Percentiles rank a stretch among this genome's conserved stretches.
phyloP scores from a whole-genome alignment of 2,113 vertebrate species.

The Hystrix cristata region DNA sequence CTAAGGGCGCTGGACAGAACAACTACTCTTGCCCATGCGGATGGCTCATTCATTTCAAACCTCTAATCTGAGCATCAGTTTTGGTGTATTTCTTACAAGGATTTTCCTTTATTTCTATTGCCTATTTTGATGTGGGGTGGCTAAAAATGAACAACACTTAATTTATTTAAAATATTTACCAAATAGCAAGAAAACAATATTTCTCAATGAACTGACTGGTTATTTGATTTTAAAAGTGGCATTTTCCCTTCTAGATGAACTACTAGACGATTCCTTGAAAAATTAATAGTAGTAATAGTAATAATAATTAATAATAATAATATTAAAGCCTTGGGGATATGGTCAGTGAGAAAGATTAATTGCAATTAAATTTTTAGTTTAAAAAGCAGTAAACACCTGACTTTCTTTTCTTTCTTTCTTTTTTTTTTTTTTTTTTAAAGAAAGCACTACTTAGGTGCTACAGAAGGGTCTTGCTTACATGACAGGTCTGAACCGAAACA shows the following conservation, averaged over 20 bases:
- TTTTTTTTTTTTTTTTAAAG: not conserved
- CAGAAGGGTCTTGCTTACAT: not conserved
- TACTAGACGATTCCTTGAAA: not conserved
- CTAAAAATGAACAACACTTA: not conserved
- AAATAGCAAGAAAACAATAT: not conserved
- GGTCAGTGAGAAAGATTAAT: not conserved
- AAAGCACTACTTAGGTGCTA: not conserved
- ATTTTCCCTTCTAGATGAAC: not conserved
- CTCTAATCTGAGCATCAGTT: not conserved
- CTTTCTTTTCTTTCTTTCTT: not conserved
- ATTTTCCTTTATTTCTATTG: not conserved
- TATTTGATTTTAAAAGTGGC: constrained; percentile 9
- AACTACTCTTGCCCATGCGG: not conserved
- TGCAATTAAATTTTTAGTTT: not conserved
- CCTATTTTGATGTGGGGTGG: not conserved
- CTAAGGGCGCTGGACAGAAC: not conserved
- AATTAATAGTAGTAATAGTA: not conserved
- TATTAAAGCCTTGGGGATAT: not conserved
- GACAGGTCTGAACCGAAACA: not conserved
- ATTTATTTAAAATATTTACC: constrained; percentile 18
- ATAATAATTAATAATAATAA: not conserved
- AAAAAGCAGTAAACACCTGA: constrained; percentile 24
- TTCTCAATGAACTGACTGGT: not conserved
- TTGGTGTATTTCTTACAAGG: not conserved
- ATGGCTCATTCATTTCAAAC: not conserved